Evolutionary conservation across 2,797 vertebrate species (phyloP), one percentile per base, ranked within the genome.

Genomic region (Coregonus ussuriensis): DNA sequence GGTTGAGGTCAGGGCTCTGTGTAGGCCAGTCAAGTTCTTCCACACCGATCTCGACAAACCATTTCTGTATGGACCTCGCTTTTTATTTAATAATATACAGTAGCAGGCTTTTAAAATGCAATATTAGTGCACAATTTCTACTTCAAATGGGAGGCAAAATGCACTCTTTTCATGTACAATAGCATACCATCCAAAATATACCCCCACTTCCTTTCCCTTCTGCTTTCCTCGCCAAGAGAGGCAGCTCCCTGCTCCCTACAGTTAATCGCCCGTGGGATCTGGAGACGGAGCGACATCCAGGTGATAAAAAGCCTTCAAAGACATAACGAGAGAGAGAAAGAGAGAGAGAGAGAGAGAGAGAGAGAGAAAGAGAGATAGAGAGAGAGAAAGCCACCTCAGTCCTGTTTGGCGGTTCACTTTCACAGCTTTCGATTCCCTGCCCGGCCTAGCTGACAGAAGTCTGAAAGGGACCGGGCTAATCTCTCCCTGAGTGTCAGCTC

Each of bases 401-500:
- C 47, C 47, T 4, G 21, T 71, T 71, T 31, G 13, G 21, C 13
- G 13, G 15, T 31, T 82, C 78, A 86, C 74, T 82, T 86, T 84
- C 83, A 81, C 65, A 68, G 74, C 25, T 84, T 87, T 89, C 51
- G 37, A 87, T 85, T 85, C 74, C 74, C 82, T 85, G 81, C 84
- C 88, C 87, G 87, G 77, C 78, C 83, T 75, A 63, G 74, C 85
- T 87, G 89, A 93, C 91, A 87, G 84, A 81, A 83, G 83, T 86
- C 85, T 82, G 89, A 92, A 91, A 90, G 87, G 88, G 82, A 81
- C 79, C 77, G 2, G 79, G 0, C 84, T 89, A 91, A 93, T 92
- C 91, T 92, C 88, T 88, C 76, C 81, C 88, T 77, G n/a, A 86
- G 85, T 91, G 91, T 92, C 91, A 91, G 84, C 83, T 86, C 80